Evolutionary conservation across 2,113 vertebrate species (phyloP), one percentile per base, ranked within the genome.

Genomic region (Gobio gobio): DNA sequence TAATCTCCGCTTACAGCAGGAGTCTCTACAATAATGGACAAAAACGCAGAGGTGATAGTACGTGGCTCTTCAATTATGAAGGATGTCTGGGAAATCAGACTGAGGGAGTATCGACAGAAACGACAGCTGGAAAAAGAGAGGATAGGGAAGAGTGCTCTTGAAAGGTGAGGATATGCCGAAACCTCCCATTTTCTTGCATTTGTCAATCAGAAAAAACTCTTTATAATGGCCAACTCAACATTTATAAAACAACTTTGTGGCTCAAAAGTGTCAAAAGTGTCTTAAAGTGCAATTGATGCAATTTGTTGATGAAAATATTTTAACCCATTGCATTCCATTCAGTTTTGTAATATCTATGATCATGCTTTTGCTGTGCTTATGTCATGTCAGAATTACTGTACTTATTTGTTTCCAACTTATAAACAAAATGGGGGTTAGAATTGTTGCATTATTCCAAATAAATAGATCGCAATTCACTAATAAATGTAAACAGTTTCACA

Each of bases 21-120:
- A 59, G 10, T 74, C 73, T 12, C 10, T 26, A 26, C 24, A 81
- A 86, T 78, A 63, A 24, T 24, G 77, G 70, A 86, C 3, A 84
- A 82, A 64, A 78, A n/a, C 10, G 12, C 61, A 36, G 82, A 86
- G 45, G 61, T 72, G 24, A 40, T 83, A 2, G 54, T 59, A 33
- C 85, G 82, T 74, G 80, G 82, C 9, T 64, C 66, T 10, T 83
- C 82, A 10, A 75, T 89, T 36, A 87, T 90, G 66, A 84, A 83
- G 78, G 79, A 86, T 77, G 87, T 87, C 45, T 90, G 86, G 86
- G 89, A 86, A 58, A 86, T 87, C 47, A 72, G 85, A 80, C 10
- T 43, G 51, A 63, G 77, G 78, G 83, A 85, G 3, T 29, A 75
- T 16, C 2, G 13, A 14, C 66, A 84, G 33, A 81, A 84, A 83